Evolutionary conservation across 2,888 invertebrate species (phyloP), one percentile per base, ranked within the genome.

Genomic region (Diaphora mendica): DNA sequence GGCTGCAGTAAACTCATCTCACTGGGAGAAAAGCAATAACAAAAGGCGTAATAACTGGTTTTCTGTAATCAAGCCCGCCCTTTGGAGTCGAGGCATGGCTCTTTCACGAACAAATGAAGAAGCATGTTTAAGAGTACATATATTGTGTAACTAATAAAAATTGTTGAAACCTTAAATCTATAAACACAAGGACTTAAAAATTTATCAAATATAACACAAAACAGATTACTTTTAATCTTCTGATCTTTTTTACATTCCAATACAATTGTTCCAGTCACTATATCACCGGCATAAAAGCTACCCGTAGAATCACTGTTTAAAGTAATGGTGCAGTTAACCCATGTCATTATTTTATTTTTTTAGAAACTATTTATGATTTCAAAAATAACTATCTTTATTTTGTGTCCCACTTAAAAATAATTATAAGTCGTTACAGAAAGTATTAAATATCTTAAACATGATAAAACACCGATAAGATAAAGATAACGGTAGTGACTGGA

Each of bases 191-290:
- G 4, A 64, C 7, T 33, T 33, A 9, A 33, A 8, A 9, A 68
- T 7, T 55, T 8, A 3, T 33, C 8, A 33, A 39, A 62, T 20
- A 42, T 20, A 62, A 71, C 69, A n/a, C 64, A 72, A 72, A 72
- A 55, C 23, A 15, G 73, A 81, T 87, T 90, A 95, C 95, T 82
- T 84, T 92, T 87, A 75, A 94, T 83, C 85, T 91, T 90, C 75
- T 88, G 87, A 74, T 88, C 88, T 78, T 90, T 89, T 66, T 90
- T 88, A 77, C 93, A 88, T 77, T 93, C 90, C 78, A 95, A 79
- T 70, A 88, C 84, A n/a, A 94, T 88, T 11, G 87, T 87, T 77
- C 95, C 95, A 62, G 95, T 94, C 62, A 95, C 92, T 70, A 94
- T 91, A 84, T 94, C 92, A 76, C 94, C 95, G 17, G 92, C 87